Percentiles rank a stretch among this genome's conserved stretches.
Conservation (phyloP, 2,888 invertebrate genomes). For the Desoria tigrina region DNA sequence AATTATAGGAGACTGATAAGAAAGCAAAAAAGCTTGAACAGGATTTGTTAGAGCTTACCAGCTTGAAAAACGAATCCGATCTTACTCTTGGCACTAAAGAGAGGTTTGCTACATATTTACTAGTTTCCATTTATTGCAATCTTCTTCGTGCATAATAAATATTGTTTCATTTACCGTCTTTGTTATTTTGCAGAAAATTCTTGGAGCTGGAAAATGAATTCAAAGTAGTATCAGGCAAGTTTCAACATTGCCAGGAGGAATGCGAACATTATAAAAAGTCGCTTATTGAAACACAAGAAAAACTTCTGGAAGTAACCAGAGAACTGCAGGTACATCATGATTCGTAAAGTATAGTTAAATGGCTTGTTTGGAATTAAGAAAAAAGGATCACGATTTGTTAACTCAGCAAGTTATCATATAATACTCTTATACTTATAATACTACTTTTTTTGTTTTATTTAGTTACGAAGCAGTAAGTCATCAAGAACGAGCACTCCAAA, state of each 20-base stretch:
- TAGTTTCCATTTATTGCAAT: too few species aligned
- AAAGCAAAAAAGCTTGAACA: constrained; percentile 31
- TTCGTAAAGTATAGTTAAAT: neutral
- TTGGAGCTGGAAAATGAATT: constrained; percentile 45
- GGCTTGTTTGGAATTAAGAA: too few species aligned
- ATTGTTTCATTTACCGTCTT: too few species aligned
- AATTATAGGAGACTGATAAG: constrained; percentile 39
- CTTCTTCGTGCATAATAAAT: too few species aligned
- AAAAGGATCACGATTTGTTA: too few species aligned
- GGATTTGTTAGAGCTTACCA: constrained; percentile 33
- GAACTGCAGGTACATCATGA: constrained; percentile 24
- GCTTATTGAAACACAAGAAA: constrained; percentile 47
- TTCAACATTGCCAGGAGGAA: constrained; percentile 40
- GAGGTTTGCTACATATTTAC: constrained; percentile 24
- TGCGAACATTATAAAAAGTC: constrained; percentile 45
- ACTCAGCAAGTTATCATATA: too few species aligned
- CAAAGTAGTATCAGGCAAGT: constrained; percentile 34
- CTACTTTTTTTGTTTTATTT: too few species aligned
- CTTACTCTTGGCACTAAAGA: constrained; percentile 22
- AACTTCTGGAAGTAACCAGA: constrained; percentile 37
- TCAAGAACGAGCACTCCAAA: neutral
- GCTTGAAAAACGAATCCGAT: constrained; percentile 10
- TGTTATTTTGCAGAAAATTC: constrained; percentile 36
- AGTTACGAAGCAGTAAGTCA: constrained; percentile 3
- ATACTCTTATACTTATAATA: too few species aligned